A percentile compares a stretch with the other conserved stretches of the same genome.
Evolutionary conservation across 2,888 invertebrate species (phyloP).

Genomic region (Drosophila pegasa): DNA sequence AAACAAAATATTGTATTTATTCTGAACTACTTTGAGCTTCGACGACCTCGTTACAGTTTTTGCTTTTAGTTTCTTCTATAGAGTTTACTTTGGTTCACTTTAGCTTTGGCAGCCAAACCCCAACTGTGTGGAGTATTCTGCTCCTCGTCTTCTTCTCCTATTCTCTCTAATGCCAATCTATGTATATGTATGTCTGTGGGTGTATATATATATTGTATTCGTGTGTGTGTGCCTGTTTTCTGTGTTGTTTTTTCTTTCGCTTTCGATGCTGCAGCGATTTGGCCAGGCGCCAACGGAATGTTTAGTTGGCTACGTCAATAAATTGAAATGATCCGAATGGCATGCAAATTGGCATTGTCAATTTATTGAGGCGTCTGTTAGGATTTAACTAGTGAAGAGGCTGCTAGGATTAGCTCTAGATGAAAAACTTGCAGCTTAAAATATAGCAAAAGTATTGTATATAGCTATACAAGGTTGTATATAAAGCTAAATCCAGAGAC

Average conservation of each 20-base stretch:
- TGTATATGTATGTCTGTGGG: conserved; percentile 30
- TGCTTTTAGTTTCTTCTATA: conserved; percentile 20
- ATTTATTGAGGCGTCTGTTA: conserved; percentile 37
- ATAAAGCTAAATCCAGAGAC: not conserved
- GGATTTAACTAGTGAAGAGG: conserved; percentile 7
- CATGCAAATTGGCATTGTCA: conserved; percentile 44
- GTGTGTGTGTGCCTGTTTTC: conserved; percentile 22
- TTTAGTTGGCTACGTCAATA: conserved; percentile 66
- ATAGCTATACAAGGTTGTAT: no score
- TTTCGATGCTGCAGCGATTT: conserved; percentile 68
- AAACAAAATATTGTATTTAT: conserved; percentile 22
- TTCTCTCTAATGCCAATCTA: conserved; percentile 15
- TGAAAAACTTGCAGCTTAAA: no score
- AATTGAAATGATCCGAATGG: conserved; percentile 69
- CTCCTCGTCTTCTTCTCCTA: conserved; percentile 30
- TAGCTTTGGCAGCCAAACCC: conserved; percentile 47
- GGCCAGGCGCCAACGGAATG: conserved; percentile 67
- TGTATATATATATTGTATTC: conserved; percentile 14
- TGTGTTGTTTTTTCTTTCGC: conserved; percentile 39
- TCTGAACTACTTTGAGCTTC: conserved; percentile 17
- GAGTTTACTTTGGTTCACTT: conserved; percentile 23
- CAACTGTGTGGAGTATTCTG: conserved; percentile 48
- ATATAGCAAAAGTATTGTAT: no score
- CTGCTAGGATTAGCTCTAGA: not conserved
- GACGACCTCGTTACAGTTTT: conserved; percentile 57